Base-by-base conservation (phyloP, 1,140 invertebrate species). In the Pachyrhynchus sulphureomaculatus region DNA sequence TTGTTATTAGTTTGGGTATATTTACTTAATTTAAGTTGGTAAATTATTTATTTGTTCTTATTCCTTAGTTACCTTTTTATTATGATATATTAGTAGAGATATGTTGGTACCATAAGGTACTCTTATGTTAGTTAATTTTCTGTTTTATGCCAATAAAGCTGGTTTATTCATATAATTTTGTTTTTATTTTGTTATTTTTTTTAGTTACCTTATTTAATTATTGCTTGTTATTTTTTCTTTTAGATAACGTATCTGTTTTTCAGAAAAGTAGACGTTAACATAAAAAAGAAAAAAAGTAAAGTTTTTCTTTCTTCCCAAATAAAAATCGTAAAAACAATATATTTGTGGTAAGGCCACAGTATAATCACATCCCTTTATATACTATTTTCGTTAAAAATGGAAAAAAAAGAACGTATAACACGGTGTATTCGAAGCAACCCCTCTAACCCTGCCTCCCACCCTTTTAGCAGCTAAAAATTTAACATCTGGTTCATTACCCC, bases 21-120 rank as follows among this genome's bases (percentile, higher is more conserved):
- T 6, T 52, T 49, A 42, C 51, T 54, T 60, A 62, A 36, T 47
- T 48, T 42, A 20, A 42, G 39, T 42, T 39, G 29, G 29, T 65
- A 67, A 56, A 65, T 68, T 64, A 62, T 70, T 68, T 70, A 63
- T 64, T 66, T 66, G 52, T 44, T 62, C 58, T 52, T 48, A 41
- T 55, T 41, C n/a, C 55, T 68, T 68, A 66, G 68, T 71, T 71
- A 71, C 69, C 69, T 71, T 69, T 58, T 62, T 20, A 49, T 34
- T 9, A 15, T 26, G 23, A 17, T 29, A 17, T 8, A 51, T 17
- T 42, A 55, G 53, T 33, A 18, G 33, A 24, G 36, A 26, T 53
- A 41, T 13, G n/a, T n/a, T 8, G 2, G 18, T 21, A 52, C 42
- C 15, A 13, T 15, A 6, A 37, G 18, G 15, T 45, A 5, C 18